Conservation (phyloP, 2,888 invertebrate genomes). For the Cheilosia variabilis region DNA sequence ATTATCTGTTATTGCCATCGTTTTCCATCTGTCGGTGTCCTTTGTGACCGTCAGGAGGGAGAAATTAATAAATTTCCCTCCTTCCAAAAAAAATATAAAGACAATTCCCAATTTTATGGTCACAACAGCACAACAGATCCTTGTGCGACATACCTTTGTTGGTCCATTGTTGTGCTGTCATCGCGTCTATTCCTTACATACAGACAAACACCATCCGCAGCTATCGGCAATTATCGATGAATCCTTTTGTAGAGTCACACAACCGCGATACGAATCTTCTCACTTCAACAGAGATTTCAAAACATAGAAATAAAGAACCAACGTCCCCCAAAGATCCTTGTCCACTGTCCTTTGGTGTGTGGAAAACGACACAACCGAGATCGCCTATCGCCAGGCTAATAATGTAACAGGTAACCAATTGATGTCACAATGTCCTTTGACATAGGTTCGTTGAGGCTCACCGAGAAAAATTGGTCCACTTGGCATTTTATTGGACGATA, state of each 20-base stretch:
- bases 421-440: constrained; percentile 73
- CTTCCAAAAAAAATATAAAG: constrained; percentile 45
- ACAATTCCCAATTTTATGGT: constrained; percentile 62
- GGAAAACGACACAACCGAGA: constrained; percentile 67
- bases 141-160: constrained; percentile 38
- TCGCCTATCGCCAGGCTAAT: constrained; percentile 61
- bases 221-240: constrained; percentile 55
- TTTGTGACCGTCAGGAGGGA: constrained; percentile 19
- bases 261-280: constrained; percentile 68
- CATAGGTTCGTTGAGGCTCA: constrained; percentile 31
- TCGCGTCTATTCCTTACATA: constrained; percentile 51
- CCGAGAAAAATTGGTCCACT: constrained; percentile 64
- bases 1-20: constrained; percentile 50
- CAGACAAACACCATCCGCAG: constrained; percentile 22
- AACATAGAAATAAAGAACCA: constrained; percentile 14
- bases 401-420: constrained; percentile 65
- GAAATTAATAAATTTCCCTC: constrained; percentile 9
- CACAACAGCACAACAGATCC: constrained; percentile 41
- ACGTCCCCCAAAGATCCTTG: constrained; percentile 29
- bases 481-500: constrained; percentile 54
- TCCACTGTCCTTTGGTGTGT: constrained; percentile 60
- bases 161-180: constrained; percentile 63
- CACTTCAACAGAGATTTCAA: constrained; percentile 59
- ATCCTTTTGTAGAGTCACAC: constrained; percentile 42
- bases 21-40: constrained; percentile 56